Base-by-base conservation (phyloP, 2,888 invertebrate species). In the Xestia xanthographa region DNA sequence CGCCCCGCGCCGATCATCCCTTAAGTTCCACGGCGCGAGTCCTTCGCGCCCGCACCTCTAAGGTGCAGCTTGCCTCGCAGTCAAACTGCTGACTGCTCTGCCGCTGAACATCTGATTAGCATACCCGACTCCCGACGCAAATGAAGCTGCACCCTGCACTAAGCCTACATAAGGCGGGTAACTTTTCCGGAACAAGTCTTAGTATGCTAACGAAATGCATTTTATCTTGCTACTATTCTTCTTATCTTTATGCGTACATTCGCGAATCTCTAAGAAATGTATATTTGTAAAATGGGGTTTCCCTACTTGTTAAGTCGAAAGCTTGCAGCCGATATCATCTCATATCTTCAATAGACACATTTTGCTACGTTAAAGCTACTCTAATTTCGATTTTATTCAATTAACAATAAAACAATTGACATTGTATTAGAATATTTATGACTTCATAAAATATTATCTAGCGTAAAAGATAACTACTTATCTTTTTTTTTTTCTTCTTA, bases 1-100 rank as follows among this genome's bases (percentile, higher is more conserved):
- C 93, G 87, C 93, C 92, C 90, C 92, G 89, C 92, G 85, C 90
- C 92, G 85, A 86, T 90, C 92, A 93, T 92, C 93, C 94, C 93
- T 92, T 90, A 90, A 89, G 87, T 89, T 89, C 87, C 83, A 87
- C 88, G 88, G 89, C 80, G 66, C 86, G 88, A 87, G 89, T 93
- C 93, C 94, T 94, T 93, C 90, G 85, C 87, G 83, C 89, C 91
- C 90, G 87, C 91, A 91, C 91, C 92, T 94, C 91, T 91, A 92
- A 93, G 92, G 92, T 93, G 92, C 94, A 93, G 91, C 92, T 90
- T 89, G 89, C 90, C 88, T 80, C 75, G 88, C 89, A 90, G 87
- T 85, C 89, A 93, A 94, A 94, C 92, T 93, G 94, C 94, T 93
- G 94, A 94, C 93, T 93, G 90, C 90, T 91, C 90, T 90, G 92